phyloP scores from a whole-genome alignment of 2,113 vertebrate species.

The Rhinoderma darwinii region DNA sequence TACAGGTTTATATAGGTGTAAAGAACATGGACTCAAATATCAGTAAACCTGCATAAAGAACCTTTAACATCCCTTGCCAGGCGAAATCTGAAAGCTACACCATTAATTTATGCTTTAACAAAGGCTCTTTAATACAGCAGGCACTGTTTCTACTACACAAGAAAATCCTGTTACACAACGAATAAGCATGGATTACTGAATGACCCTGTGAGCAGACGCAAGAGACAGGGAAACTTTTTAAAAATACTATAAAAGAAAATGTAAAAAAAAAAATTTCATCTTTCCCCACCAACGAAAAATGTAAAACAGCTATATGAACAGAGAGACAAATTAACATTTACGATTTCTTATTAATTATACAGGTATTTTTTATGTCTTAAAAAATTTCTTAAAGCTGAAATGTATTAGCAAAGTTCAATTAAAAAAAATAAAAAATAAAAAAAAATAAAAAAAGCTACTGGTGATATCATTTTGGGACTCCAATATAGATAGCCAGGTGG shows the following conservation, averaged over 20 bases:
- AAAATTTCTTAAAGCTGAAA: no score
- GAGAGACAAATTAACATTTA: no score
- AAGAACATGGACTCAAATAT: not conserved
- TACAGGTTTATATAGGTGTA: not conserved
- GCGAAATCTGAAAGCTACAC: not conserved
- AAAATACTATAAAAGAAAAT: not conserved
- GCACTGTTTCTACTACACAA: constrained; percentile 54
- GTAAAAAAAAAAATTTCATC: not conserved
- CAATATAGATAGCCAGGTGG: no score
- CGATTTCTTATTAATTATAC: no score
- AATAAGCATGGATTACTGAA: constrained; percentile 75
- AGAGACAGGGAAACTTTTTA: constrained; percentile 43
- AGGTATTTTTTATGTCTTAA: no score
- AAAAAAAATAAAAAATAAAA: no score
- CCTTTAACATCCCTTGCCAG: not conserved
- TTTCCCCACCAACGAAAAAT: not conserved
- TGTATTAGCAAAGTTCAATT: no score
- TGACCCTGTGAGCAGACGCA: constrained; percentile 57
- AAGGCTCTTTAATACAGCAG: constrained; percentile 56
- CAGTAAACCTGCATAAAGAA: not conserved
- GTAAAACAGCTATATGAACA: not conserved
- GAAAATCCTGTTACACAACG: constrained; percentile 76
- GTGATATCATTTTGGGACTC: no score
- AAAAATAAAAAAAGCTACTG: no score
- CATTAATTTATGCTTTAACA: constrained; percentile 31